These are phyloP conservation scores for Calliphora vomitoria DNA, from an alignment of 2,888 invertebrate species.

Conservation along the genomic window DNA sequence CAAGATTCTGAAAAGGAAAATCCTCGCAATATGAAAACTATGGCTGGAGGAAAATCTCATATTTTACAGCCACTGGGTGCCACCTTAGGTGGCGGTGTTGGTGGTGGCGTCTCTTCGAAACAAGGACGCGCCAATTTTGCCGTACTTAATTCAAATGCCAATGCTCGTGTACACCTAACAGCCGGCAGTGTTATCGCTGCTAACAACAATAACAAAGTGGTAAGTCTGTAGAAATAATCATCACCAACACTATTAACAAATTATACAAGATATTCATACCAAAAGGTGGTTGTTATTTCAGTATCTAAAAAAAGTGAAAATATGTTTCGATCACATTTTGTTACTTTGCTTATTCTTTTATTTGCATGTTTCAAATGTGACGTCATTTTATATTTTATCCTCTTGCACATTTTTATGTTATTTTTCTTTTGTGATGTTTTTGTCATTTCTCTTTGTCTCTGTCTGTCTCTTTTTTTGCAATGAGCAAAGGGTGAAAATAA, in stretches of 20 bases:
- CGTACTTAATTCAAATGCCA: conserved; percentile 77
- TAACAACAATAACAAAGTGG: conserved; percentile 76
- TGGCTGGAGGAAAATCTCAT: conserved; percentile 66
- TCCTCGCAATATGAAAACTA: conserved; percentile 76
- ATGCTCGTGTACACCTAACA: conserved; percentile 45
- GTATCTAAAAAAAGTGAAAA: conserved; percentile 12
- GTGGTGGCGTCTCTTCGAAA: conserved; percentile 65
- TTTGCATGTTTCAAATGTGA: conserved; percentile 16
- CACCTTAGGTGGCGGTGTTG: conserved; percentile 62
- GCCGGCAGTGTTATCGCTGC: conserved; percentile 27
- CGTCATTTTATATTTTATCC: conserved; percentile 31
- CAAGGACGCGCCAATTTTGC: conserved; percentile 78
- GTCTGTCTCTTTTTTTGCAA: not conserved
- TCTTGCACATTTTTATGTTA: conserved; percentile 35
- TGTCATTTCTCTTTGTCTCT: not conserved
- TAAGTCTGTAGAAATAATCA: conserved; percentile 74
- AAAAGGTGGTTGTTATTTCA: conserved; percentile 31
- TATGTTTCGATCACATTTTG: conserved; percentile 28
- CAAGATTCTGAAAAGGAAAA: conserved; percentile 91
- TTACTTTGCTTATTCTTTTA: conserved; percentile 22
- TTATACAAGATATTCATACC: not conserved
- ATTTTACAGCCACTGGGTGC: conserved; percentile 78
- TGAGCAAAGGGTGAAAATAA: not conserved
- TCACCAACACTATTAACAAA: not conserved
- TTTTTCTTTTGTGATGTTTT: not conserved